Evolutionary conservation across 2,888 invertebrate species (phyloP), one percentile per base, ranked within the genome.

Genomic region (Cantharis rufa): DNA sequence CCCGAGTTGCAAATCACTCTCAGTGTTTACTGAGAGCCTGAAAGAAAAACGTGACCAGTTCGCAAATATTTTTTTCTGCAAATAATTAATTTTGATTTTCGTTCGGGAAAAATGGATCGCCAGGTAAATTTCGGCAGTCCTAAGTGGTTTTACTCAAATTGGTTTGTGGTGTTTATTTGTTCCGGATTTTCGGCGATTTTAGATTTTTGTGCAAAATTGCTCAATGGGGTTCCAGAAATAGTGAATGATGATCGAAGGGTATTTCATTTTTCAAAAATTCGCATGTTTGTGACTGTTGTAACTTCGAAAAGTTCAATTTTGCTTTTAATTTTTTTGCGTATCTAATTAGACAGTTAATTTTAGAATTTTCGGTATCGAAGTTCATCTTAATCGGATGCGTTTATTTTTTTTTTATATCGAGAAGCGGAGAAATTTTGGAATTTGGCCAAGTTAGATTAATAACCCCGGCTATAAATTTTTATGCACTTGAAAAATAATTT

Each of bases 91-190:
- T n/a, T 66, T 16, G 24, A 66, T 69, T 69, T 68, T 63, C 18
- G n/a, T 48, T 48, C 71, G 61, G 71, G 76, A 80, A 79, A 80
- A 71, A 86, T 86, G 86, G 87, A 86, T 80, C 81, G 84, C 81
- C 86, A 88, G 87, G 87, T 87, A 87, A 87, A 87, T 83, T 82
- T 85, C 80, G 82, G 76, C 80, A 76, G 79, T 76, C 71, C 77
- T 77, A 83, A 84, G 80, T 86, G 86, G 86, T 82, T 84, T 84
- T 83, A 84, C 82, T 84, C 83, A 81, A 83, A 82, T 83, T 85
- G 84, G 84, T 83, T 85, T 80, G 82, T 84, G 80, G 81, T 83
- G 83, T 81, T 85, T 83, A 85, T 86, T 84, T 85, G 84, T 82
- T 84, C 84, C 83, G 83, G 84, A 81, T 85, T 85, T 82, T 84